Base-by-base conservation (phyloP, 2,797 vertebrate species). In the Tapirus indicus region DNA sequence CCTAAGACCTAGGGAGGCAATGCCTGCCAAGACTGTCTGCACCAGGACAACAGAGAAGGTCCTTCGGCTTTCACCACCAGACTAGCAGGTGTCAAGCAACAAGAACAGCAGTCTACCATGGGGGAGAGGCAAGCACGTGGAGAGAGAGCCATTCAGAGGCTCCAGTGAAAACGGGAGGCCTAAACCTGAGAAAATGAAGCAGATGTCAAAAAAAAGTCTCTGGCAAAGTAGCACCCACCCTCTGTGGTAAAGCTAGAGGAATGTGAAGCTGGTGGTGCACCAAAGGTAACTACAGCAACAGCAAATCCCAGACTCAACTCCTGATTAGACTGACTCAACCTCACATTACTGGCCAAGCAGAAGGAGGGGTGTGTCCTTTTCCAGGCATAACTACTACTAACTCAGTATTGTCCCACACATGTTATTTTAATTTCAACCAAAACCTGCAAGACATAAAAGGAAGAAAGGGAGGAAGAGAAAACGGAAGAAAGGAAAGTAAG, bases 51-150 rank as follows among this genome's bases (percentile, higher is more conserved):
- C 66, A 56, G n/a, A 38, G 68, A 41, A 44, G 21, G 35, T 21
- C 29, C 47, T 6, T 6, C 2, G 25, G 20, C 38, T 20, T 8
- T 38, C 58, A 49, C 4, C 14, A 2, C 1, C 16, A 27, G 64
- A 88, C 23, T 9, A 9, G 6, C 29, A 38, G 18, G 38, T 13
- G 35, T 66, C 6, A 4, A 0, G 1, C 7, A 9, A 25, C 9
- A 44, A 35, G 32, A 32, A 6, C 9, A n/a, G 44, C 13, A 20
- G 75, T 20, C 35, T 13, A 1, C 29, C 4, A 1, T 0, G 1
- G 27, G 8, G 10, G n/a, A n/a, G 32, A 47, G 49, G 47, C 6
- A 9, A 23, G 44, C 25, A 2, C 1, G 11, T 35, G 5, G 32
- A 32, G 18, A 60, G 52, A 47, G 44, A 32, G 2, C 58, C n/a